Evolutionary conservation across 2,797 vertebrate species (phyloP).

Genomic region (Lutjanus campechanus): DNA sequence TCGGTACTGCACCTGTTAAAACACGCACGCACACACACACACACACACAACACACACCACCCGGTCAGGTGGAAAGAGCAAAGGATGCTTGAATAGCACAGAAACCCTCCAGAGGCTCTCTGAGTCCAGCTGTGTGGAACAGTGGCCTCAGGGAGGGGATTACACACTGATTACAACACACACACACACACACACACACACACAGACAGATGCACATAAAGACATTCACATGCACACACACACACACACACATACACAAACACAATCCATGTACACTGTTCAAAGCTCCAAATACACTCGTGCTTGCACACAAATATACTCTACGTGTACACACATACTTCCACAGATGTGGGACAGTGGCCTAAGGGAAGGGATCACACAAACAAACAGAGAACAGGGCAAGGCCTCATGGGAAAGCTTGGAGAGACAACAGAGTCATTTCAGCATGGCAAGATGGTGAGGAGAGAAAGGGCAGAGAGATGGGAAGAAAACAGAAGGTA

Average conservation of each 20-base stretch:
- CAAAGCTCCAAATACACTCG: slow-evolving; percentile 50
- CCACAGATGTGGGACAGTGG: slow-evolving; percentile 80
- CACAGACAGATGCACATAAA: too few relatives aligned
- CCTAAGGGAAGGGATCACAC: slow-evolving; percentile 82
- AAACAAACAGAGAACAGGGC: slow-evolving; percentile 82
- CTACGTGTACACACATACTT: slow-evolving; percentile 58
- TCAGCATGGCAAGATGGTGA: slow-evolving; percentile 65
- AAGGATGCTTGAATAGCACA: slow-evolving; percentile 85
- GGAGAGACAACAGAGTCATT: slow-evolving; percentile 76
- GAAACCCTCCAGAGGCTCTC: slow-evolving; percentile 82
- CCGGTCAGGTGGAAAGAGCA: slow-evolving; percentile 86
- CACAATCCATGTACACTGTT: slow-evolving; percentile 57
- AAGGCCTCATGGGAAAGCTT: slow-evolving; percentile 83
- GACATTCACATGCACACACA: slow-evolving; percentile 11
- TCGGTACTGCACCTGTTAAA: slow-evolving; percentile 99
- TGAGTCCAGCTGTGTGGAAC: slow-evolving; percentile 85
- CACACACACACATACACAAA: slow-evolving; percentile 43
- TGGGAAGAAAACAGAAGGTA: slow-evolving; percentile 44
- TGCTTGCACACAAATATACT: slow-evolving; percentile 46
- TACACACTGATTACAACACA: slow-evolving; percentile 82
- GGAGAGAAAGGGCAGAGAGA: slow-evolving; percentile 62
- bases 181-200: slow-evolving; percentile 33
- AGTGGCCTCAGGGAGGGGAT: slow-evolving; percentile 84
- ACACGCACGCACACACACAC: slow-evolving; percentile 87
- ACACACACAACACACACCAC: slow-evolving; percentile 83